Evolutionary conservation across 2,888 invertebrate species (phyloP).

Genomic region (Choreutis nemorana): DNA sequence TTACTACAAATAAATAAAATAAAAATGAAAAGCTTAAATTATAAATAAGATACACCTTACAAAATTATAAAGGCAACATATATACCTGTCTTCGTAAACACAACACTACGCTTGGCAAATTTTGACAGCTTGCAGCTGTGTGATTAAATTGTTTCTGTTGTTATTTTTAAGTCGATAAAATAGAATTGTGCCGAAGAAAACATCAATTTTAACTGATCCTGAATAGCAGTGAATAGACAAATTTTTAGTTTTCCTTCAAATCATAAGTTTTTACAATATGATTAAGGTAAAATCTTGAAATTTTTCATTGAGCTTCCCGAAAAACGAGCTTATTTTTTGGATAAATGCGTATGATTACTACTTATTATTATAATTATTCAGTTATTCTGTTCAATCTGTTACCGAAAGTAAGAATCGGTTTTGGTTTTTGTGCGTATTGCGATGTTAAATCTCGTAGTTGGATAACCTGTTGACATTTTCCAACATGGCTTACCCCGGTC

Average conservation of each 20-base stretch:
- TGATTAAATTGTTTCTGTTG: slow-evolving; percentile 36
- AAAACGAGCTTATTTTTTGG: background rate
- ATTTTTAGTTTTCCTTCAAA: background rate
- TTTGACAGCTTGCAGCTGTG: slow-evolving; percentile 61
- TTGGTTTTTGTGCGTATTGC: too few relatives aligned
- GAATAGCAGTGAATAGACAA: too few relatives aligned
- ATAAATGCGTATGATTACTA: too few relatives aligned
- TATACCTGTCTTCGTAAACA: too few relatives aligned
- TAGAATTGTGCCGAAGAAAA: slow-evolving; percentile 5
- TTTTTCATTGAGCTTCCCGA: slow-evolving; percentile 5
- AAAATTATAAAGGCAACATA: too few relatives aligned
- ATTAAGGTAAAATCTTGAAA: slow-evolving; percentile 27
- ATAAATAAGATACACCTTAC: too few relatives aligned
- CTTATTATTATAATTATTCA: too few relatives aligned
- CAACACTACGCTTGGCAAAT: too few relatives aligned
- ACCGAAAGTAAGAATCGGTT: too few relatives aligned
- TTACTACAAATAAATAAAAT: too few relatives aligned
- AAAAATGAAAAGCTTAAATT: too few relatives aligned
- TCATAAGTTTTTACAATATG: slow-evolving; percentile 21
- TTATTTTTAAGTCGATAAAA: slow-evolving; percentile 25
- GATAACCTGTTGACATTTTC: slow-evolving; percentile 35
- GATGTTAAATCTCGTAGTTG: background rate
- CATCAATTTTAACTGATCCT: slow-evolving; percentile 1
- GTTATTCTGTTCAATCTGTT: too few relatives aligned
- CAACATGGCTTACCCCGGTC: slow-evolving; percentile 48